phyloP scores from a whole-genome alignment of 2,888 invertebrate species.

The Eudemis profundana region DNA sequence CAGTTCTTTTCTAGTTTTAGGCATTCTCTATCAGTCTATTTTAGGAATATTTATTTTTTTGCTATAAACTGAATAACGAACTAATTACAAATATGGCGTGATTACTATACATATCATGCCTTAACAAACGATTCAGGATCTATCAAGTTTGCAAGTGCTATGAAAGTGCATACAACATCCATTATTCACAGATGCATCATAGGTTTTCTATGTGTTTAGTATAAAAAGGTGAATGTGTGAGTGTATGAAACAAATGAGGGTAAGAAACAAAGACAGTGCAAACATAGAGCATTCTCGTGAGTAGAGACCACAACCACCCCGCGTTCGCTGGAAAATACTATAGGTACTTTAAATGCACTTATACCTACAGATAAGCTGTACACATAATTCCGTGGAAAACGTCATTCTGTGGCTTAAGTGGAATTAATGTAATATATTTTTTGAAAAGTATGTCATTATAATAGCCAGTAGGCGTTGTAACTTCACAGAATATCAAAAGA shows the following conservation, averaged over 20 bases:
- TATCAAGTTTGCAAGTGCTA: neutral
- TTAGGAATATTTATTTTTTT: too few relatives aligned
- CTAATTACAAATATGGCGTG: neutral
- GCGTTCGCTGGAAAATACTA: slow-evolving; percentile 60
- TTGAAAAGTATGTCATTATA: too few relatives aligned
- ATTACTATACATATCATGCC: neutral
- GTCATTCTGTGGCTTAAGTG: too few relatives aligned
- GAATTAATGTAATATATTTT: too few relatives aligned
- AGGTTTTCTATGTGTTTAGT: slow-evolving; percentile 1
- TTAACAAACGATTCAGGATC: neutral
- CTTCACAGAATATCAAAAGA: too few relatives aligned
- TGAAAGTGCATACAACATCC: neutral
- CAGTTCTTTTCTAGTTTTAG: neutral
- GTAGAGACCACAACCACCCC: slow-evolving; percentile 61
- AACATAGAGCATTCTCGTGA: slow-evolving; percentile 60
- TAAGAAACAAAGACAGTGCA: slow-evolving; percentile 74
- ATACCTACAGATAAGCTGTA: neutral
- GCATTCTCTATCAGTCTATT: neutral
- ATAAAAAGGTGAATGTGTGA: slow-evolving; percentile 18
- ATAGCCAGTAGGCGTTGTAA: too few relatives aligned
- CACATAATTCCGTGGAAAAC: neutral
- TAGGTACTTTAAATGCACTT: neutral
- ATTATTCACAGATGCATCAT: neutral
- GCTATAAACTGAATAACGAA: too few relatives aligned
- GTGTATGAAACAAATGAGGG: slow-evolving; percentile 30